A percentile compares a stretch with the other conserved stretches of the same genome.
Evolutionary conservation across 2,113 vertebrate genomes (phyloP).

Genomic region (Pyrgilauda ruficollis): DNA sequence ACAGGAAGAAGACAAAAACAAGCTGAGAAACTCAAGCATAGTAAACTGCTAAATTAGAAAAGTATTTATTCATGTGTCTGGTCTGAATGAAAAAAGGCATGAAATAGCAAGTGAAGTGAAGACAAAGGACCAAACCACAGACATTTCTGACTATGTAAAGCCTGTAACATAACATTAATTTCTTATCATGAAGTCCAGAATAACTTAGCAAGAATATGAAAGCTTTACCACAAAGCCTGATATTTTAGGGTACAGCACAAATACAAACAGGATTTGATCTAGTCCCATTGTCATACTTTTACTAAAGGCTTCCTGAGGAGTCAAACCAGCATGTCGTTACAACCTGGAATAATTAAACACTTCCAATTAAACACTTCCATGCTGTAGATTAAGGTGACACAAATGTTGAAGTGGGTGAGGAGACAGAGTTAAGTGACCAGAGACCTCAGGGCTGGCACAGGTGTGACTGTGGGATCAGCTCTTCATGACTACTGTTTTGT

Average conservation of each 20-base stretch:
- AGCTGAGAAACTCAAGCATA: not conserved
- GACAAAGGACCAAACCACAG: not conserved
- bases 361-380: not conserved
- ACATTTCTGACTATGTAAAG: not conserved
- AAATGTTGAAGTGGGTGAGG: not conserved
- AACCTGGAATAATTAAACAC: not conserved
- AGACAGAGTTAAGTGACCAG: not conserved
- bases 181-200: not conserved
- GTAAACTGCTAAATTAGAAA: not conserved
- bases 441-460: not conserved
- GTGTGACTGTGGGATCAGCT: not conserved
- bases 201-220: not conserved
- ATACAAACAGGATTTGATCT: not conserved
- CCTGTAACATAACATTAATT: not conserved
- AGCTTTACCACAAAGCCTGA: not conserved
- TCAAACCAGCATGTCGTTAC: not conserved
- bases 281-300: not conserved
- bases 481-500: not conserved
- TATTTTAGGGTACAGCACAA: not conserved
- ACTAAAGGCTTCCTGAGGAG: not conserved
- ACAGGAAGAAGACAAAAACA: not conserved
- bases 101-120: not conserved
- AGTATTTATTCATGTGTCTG: not conserved
- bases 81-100: not conserved
- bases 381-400: not conserved